These are phyloP conservation scores for Drosophila sechellia DNA, from an alignment of 1,140 invertebrate species.

Conservation along the genomic window DNA sequence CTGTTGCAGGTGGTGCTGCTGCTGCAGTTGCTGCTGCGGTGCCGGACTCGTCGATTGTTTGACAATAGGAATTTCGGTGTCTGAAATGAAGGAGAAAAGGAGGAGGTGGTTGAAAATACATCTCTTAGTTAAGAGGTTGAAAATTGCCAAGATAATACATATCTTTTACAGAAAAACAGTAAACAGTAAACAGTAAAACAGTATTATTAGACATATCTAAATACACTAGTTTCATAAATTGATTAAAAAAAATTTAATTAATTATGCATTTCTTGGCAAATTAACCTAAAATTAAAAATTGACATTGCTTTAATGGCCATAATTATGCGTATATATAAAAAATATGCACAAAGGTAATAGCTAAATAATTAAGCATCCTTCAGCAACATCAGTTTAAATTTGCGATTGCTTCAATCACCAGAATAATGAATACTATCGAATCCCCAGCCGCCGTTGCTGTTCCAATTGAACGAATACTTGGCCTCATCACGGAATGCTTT, in stretches of 20 bases:
- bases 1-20: constrained; percentile 66
- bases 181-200: no score
- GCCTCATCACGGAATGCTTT: constrained; percentile 31
- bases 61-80: constrained; percentile 85
- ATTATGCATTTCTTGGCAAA: background rate
- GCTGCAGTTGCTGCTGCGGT: constrained; percentile 69
- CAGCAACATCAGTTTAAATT: constrained; percentile 7
- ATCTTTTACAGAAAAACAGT: no score
- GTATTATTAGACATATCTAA: no score
- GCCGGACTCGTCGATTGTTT: constrained; percentile 84
- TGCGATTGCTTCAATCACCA: constrained; percentile 4
- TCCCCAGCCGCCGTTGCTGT: constrained; percentile 29
- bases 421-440: background rate
- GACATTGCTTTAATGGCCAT: background rate
- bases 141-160: no score
- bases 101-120: constrained; percentile 1
- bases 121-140: no score
- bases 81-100: constrained; percentile 45
- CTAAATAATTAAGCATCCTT: constrained; percentile 4
- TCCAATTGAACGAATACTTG: constrained; percentile 53
- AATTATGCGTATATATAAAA: background rate
- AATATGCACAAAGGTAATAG: background rate
- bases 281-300: background rate
- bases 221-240: background rate
- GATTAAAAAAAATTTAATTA: no score